Evolutionary conservation across 2,888 invertebrate genomes (phyloP).

Genomic region (Xestia xanthographa): DNA sequence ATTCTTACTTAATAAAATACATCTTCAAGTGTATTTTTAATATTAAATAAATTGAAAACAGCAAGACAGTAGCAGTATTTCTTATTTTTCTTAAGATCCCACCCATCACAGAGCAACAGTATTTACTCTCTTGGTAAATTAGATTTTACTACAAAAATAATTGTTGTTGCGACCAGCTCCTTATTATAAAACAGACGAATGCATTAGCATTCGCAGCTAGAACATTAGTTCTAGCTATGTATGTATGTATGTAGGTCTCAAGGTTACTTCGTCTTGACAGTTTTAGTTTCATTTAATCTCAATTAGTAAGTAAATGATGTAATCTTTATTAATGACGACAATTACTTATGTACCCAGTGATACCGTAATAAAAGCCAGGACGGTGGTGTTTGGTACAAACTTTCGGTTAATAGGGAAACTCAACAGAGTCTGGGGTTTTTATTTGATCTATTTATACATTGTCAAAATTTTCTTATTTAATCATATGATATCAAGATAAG

Average conservation of each 20-base stretch:
- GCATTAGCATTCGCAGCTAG: no score
- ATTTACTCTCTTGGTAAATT: conserved; percentile 26
- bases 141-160: conserved; percentile 44
- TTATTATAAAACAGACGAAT: conserved; percentile 48
- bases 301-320: conserved; percentile 16
- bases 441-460: not conserved
- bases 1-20: not conserved
- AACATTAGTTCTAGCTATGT: not conserved
- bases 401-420: no score
- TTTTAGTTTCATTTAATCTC: conserved; percentile 33
- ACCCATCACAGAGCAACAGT: not conserved
- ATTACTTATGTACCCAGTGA: not conserved
- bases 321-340: conserved; percentile 17
- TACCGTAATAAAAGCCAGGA: not conserved
- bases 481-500: no score
- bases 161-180: conserved; percentile 23
- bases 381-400: not conserved
- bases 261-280: conserved; percentile 14
- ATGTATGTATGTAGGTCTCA: not conserved
- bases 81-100: conserved; percentile 22
- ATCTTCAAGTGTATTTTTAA: not conserved
- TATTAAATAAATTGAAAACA: conserved; percentile 8
- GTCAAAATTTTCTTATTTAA: not conserved
- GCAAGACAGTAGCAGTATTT: not conserved
- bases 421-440: not conserved